Conservation (phyloP, 2,797 vertebrate genomes). For the Alfaro cultratus region DNA sequence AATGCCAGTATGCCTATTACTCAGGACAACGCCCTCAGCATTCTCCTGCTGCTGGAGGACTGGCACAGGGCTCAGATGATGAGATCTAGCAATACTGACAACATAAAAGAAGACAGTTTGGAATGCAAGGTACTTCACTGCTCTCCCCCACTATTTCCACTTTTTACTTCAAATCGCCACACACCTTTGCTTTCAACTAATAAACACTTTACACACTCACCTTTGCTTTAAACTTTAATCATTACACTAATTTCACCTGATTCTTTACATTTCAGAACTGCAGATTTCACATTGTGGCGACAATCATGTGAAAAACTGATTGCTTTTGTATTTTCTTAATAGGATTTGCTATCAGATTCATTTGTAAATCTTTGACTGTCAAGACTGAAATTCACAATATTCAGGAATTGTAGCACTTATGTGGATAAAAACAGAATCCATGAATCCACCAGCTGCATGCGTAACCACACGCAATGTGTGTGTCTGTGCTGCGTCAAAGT, state of each 20-base stretch:
- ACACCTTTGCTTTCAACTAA: neutral
- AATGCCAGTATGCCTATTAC: constrained; percentile 95
- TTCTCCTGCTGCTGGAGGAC: constrained; percentile 88
- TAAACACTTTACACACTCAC: neutral
- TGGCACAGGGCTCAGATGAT: constrained; percentile 84
- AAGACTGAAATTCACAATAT: neutral
- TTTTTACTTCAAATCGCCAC: neutral
- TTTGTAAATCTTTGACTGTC: neutral
- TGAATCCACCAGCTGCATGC: too few species aligned
- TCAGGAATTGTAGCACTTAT: neutral
- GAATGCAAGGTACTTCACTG: constrained; percentile 31
- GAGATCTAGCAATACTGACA: constrained; percentile 23
- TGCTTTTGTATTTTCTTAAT: neutral
- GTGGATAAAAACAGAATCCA: neutral
- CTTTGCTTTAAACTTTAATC: neutral
- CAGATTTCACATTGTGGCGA: neutral
- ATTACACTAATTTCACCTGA: neutral
- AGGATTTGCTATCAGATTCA: neutral
- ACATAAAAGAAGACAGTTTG: constrained; percentile 27
- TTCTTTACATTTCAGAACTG: neutral
- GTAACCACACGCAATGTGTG: too few species aligned
- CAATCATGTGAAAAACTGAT: neutral
- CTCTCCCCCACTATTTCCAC: neutral
- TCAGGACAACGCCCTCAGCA: constrained; percentile 91
- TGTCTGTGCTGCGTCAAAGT: too few species aligned